These are phyloP conservation scores for Scolopax bukidnonensis DNA, from an alignment of 2,797 vertebrate species.

Conservation along the genomic window DNA sequence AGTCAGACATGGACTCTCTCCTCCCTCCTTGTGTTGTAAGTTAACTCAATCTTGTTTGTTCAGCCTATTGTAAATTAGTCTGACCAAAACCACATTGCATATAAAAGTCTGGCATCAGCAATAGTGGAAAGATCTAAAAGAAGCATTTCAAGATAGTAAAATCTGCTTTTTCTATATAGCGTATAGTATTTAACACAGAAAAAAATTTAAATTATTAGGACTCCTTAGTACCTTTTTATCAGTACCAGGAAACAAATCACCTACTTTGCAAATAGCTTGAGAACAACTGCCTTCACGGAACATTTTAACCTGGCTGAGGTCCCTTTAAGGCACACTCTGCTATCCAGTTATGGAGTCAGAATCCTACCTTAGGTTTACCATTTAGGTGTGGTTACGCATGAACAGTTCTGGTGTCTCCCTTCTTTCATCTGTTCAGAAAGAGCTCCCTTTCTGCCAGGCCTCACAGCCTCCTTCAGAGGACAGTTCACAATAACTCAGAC, in stretches of 20 bases:
- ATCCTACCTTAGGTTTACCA: background rate
- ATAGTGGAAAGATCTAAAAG: background rate
- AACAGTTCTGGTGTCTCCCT: background rate
- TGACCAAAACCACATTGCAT: accelerated
- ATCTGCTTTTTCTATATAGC: background rate
- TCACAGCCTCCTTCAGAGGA: background rate
- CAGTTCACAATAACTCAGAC: background rate
- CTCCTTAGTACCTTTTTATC: background rate
- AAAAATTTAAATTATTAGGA: background rate
- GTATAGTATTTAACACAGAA: background rate
- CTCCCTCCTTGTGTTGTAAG: background rate
- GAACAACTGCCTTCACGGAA: background rate
- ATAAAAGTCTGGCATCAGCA: background rate
- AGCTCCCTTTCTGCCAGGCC: background rate
- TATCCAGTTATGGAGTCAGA: background rate
- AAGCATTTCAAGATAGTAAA: background rate
- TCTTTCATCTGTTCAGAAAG: background rate
- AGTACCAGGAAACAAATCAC: background rate
- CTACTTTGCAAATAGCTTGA: background rate
- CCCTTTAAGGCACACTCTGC: background rate
- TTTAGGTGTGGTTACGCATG: background rate
- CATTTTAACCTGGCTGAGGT: background rate
- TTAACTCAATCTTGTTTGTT: background rate
- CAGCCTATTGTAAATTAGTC: background rate
- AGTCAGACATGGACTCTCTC: background rate